These are phyloP conservation scores for Apostichopus parvimensis DNA, from an alignment of 35 echinoderm and acorn worm species.

Conservation along the genomic window DNA sequence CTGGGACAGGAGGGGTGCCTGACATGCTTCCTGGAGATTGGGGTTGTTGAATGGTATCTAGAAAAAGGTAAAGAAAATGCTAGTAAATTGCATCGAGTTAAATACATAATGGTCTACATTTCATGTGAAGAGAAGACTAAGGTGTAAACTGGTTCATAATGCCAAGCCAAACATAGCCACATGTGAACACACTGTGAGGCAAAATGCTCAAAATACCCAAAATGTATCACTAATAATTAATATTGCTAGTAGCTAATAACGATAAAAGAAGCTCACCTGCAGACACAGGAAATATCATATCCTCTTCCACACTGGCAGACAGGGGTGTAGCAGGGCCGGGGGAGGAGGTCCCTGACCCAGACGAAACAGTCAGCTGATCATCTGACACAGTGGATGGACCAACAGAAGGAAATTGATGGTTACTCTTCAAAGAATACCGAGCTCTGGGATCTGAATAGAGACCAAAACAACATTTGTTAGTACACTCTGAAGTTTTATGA, in stretches of 20 bases:
- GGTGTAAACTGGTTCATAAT: no score
- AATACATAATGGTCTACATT: no score
- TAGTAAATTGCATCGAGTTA: no score
- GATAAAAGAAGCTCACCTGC: not conserved
- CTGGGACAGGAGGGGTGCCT: not conserved
- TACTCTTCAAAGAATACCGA: slow-evolving; percentile 64
- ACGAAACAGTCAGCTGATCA: slow-evolving; percentile 1
- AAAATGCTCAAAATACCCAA: no score
- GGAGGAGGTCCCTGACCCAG: slow-evolving; percentile 12
- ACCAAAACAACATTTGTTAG: not conserved
- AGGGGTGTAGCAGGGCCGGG: slow-evolving; percentile 17
- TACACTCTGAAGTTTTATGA: no score
- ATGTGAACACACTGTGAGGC: no score
- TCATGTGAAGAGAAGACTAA: no score
- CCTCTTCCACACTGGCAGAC: slow-evolving; percentile 25
- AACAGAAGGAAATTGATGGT: slow-evolving; percentile 65
- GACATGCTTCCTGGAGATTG: not conserved
- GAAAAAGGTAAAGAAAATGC: no score
- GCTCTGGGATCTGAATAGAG: slow-evolving; percentile 35
- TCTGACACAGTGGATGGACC: slow-evolving; percentile 2
- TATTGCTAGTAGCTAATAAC: no score
- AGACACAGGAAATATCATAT: not conserved
- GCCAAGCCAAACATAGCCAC: no score
- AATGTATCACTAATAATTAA: no score
- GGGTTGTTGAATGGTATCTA: not conserved